These are phyloP conservation scores for Papilio demoleus DNA, from an alignment of 2,888 invertebrate genomes.

Conservation along the genomic window DNA sequence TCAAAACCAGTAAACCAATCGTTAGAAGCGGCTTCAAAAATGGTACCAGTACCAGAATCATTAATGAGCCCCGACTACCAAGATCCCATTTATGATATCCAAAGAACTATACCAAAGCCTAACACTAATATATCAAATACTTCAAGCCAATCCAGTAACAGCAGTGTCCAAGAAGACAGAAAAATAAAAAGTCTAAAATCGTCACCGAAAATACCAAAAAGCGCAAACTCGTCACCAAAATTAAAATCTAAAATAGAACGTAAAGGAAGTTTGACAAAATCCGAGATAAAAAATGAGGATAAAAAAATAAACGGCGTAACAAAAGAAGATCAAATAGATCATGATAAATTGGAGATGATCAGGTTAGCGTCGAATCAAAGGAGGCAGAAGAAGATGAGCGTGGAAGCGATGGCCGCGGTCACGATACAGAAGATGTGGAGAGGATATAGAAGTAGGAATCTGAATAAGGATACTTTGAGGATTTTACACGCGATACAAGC, in stretches of 20 bases:
- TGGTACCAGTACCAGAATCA: slow-evolving; percentile 94
- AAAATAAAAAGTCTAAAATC: slow-evolving; percentile 61
- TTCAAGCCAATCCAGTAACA: slow-evolving; percentile 70
- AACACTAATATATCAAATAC: slow-evolving; percentile 56
- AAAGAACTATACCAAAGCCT: slow-evolving; percentile 66
- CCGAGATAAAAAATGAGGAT: slow-evolving; percentile 59
- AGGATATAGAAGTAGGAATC: slow-evolving; percentile 90
- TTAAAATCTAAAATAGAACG: slow-evolving; percentile 72
- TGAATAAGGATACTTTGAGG: slow-evolving; percentile 86
- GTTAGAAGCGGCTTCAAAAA: slow-evolving; percentile 91
- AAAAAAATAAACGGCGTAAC: slow-evolving; percentile 67
- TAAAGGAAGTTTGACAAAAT: slow-evolving; percentile 69
- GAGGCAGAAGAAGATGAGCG: slow-evolving; percentile 71
- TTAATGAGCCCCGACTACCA: slow-evolving; percentile 93
- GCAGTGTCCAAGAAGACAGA: slow-evolving; percentile 67
- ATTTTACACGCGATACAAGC: slow-evolving; percentile 88
- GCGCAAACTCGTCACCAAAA: slow-evolving; percentile 78
- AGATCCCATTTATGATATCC: slow-evolving; percentile 78
- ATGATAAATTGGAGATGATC: slow-evolving; percentile 66
- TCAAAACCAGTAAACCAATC: slow-evolving; percentile 79
- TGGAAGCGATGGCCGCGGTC: slow-evolving; percentile 85
- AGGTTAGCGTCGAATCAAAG: slow-evolving; percentile 74
- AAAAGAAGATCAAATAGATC: slow-evolving; percentile 60
- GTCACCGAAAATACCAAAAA: slow-evolving; percentile 76
- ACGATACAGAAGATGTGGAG: slow-evolving; percentile 94